phyloP scores from a whole-genome alignment of 2,888 invertebrate genomes.

The Cheilosia vernalis region DNA sequence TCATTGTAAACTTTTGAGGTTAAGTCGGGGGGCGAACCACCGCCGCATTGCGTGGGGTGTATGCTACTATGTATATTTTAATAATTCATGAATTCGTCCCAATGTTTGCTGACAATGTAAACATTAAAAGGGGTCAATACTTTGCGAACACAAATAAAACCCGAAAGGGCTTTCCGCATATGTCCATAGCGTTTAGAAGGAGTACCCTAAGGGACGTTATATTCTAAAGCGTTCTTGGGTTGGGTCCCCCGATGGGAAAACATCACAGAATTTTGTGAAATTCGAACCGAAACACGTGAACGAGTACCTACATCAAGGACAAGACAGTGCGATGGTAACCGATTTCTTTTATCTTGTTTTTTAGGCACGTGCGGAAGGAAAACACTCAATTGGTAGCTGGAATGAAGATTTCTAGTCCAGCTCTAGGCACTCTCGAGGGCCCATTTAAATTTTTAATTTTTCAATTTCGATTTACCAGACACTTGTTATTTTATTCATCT shows the following conservation, averaged over 20 bases:
- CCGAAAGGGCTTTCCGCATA: conserved; percentile 34
- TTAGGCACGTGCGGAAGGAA: conserved; percentile 15
- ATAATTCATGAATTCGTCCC: conserved; percentile 27
- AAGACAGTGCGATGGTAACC: conserved; percentile 32
- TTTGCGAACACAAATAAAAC: conserved; percentile 48
- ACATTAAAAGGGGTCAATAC: conserved; percentile 60
- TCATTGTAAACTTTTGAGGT: conserved; percentile 52
- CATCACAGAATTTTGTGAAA: conserved; percentile 47
- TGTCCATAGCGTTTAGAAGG: not conserved
- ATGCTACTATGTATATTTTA: conserved; percentile 37
- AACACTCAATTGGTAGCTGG: conserved; percentile 17
- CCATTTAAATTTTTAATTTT: conserved; percentile 68
- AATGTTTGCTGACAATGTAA: conserved; percentile 62
- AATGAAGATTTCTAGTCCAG: conserved; percentile 32
- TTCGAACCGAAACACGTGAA: conserved; percentile 34
- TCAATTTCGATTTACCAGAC: conserved; percentile 61
- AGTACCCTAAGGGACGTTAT: conserved; percentile 2
- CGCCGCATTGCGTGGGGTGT: conserved; percentile 15
- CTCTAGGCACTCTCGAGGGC: conserved; percentile 21
- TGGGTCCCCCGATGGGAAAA: not conserved
- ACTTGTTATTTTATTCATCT: conserved; percentile 9
- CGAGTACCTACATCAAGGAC: no score
- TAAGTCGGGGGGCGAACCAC: conserved; percentile 17
- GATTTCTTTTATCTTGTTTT: conserved; percentile 24
- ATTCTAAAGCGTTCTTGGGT: conserved; percentile 4